Conservation (phyloP, 2,797 vertebrate species). For the Enteromius unitaeniatus region DNA sequence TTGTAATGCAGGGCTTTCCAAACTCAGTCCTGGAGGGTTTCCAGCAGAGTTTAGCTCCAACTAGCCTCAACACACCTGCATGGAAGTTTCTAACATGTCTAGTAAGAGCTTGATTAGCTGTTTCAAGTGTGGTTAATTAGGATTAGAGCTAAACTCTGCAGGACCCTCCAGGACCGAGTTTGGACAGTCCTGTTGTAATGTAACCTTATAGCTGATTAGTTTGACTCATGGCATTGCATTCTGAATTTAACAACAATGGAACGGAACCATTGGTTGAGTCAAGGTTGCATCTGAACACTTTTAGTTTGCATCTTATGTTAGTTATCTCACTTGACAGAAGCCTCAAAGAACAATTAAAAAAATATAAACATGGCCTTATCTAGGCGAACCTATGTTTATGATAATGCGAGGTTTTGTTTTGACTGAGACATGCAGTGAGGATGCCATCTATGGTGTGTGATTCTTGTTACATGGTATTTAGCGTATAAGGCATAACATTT, state of each 20-base stretch:
- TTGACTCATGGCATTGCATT: neutral
- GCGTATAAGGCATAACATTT: neutral
- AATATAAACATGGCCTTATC: neutral
- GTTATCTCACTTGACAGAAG: neutral
- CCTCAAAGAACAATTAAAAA: neutral
- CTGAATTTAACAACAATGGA: neutral
- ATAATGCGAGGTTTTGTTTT: slow-evolving; percentile 7
- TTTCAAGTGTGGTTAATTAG: too few relatives aligned
- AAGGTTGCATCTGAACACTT: neutral
- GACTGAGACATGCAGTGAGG: neutral
- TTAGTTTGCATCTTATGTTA: neutral
- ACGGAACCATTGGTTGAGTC: neutral
- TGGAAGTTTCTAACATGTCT: too few relatives aligned
- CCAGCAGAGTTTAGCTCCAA: too few relatives aligned
- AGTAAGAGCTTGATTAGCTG: too few relatives aligned
- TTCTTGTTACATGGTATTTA: neutral
- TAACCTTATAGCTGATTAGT: neutral
- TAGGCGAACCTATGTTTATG: neutral
- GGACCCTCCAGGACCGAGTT: too few relatives aligned
- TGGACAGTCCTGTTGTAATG: neutral
- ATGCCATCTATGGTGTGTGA: neutral
- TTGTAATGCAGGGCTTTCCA: neutral
- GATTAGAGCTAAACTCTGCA: too few relatives aligned
- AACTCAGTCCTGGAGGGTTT: too few relatives aligned
- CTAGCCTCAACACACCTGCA: too few relatives aligned